Evolutionary conservation across 2,888 invertebrate genomes (phyloP).

Genomic region (Halictus quadricinctus): DNA sequence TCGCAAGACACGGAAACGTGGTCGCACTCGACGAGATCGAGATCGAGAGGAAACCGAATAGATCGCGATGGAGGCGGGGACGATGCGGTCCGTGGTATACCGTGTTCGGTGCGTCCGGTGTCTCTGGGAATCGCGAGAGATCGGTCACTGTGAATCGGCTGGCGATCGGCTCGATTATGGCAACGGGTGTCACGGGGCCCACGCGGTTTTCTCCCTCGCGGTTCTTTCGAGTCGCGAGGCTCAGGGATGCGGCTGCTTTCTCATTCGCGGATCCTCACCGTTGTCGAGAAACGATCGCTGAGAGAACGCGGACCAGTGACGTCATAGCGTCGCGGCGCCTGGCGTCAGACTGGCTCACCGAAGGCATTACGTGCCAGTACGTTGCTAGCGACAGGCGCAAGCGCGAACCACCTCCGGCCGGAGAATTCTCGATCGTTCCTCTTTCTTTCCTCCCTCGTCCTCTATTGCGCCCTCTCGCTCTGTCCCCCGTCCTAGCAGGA

Average conservation of each 20-base stretch:
- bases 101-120: background rate
- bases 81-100: background rate
- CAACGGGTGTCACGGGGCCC: background rate
- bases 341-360: constrained; percentile 80
- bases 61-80: background rate
- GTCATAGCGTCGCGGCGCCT: constrained; percentile 81
- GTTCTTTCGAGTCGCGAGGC: constrained; percentile 11
- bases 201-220: constrained; percentile 12
- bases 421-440: constrained; percentile 40
- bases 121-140: background rate
- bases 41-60: background rate
- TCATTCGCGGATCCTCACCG: constrained; percentile 73
- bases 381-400: constrained; percentile 58
- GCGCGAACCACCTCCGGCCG: constrained; percentile 56
- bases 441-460: constrained; percentile 26
- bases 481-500: background rate
- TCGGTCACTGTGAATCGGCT: background rate
- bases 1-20: background rate
- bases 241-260: constrained; percentile 51
- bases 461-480: constrained; percentile 14
- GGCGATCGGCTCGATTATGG: background rate
- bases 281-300: constrained; percentile 59
- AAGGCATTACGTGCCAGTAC: constrained; percentile 60
- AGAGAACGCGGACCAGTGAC: constrained; percentile 75
- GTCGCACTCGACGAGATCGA: background rate